Conservation (phyloP, 2,888 invertebrate species). For the Parthenolecanium corni region DNA sequence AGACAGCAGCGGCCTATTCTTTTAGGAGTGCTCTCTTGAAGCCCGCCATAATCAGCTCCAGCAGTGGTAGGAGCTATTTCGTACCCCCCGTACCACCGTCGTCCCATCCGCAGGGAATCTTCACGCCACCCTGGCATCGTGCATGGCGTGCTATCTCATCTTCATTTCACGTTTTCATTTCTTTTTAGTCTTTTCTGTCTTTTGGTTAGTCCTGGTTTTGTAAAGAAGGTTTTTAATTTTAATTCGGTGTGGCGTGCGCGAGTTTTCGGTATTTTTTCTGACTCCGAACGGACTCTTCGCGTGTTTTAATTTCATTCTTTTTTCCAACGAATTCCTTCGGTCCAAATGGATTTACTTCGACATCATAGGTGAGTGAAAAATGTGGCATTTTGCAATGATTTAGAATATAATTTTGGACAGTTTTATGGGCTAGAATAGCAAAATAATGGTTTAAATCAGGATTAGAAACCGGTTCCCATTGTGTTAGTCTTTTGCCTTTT, state of each 20-base stretch:
- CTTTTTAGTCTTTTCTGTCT: too few relatives aligned
- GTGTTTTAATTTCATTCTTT: background rate
- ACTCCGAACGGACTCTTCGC: background rate
- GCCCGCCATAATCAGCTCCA: slow-evolving; percentile 12
- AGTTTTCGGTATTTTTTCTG: background rate
- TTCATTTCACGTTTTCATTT: slow-evolving; percentile 1
- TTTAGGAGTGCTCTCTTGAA: background rate
- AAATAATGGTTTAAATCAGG: too few relatives aligned
- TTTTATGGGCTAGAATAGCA: too few relatives aligned
- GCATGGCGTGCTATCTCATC: background rate
- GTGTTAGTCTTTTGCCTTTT: too few relatives aligned
- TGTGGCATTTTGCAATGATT: too few relatives aligned
- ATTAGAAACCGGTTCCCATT: too few relatives aligned
- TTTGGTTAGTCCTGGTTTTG: background rate
- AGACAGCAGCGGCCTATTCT: background rate
- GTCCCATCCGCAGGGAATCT: slow-evolving; percentile 15
- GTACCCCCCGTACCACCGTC: background rate
- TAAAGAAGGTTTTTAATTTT: background rate
- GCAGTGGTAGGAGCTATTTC: background rate
- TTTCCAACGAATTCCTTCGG: background rate
- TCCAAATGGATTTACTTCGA: too few relatives aligned
- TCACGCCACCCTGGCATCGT: slow-evolving; percentile 11
- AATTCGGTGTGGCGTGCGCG: background rate
- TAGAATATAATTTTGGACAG: too few relatives aligned
- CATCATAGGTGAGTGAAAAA: too few relatives aligned